Percentiles rank a stretch among this genome's conserved stretches.
phyloP scores from a whole-genome alignment of 1,140 invertebrate genomes.

The Anoplolepis gracilipes region DNA sequence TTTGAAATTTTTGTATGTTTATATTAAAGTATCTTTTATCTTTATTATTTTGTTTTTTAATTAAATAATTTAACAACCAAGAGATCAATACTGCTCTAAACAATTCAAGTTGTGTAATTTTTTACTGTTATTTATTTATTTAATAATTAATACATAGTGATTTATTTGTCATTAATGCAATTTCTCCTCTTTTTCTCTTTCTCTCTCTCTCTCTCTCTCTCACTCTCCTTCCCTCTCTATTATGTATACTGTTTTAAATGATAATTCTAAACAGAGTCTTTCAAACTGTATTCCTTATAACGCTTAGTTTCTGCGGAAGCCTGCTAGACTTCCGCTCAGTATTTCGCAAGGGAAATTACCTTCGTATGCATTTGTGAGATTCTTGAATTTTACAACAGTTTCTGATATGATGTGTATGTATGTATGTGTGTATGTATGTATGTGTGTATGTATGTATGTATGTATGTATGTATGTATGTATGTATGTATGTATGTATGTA shows the following conservation, averaged over 20 bases:
- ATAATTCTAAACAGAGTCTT: slow-evolving; percentile 30
- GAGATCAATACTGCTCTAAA: too few species aligned
- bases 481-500: too few species aligned
- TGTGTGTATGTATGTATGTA: too few species aligned
- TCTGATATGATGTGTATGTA: neutral
- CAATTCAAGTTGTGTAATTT: neutral
- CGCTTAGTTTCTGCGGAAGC: slow-evolving; percentile 31
- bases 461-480: too few species aligned
- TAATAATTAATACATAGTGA: neutral
- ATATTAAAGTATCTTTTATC: neutral
- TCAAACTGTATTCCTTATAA: neutral
- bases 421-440: too few species aligned
- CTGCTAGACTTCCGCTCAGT: slow-evolving; percentile 12
- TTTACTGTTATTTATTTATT: neutral
- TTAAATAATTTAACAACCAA: neutral
- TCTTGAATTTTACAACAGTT: slow-evolving; percentile 28
- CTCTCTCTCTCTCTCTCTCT: neutral
- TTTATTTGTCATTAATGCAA: neutral
- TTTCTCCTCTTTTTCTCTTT: neutral
- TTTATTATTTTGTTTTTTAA: neutral
- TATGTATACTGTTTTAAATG: neutral
- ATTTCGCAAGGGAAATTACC: slow-evolving; percentile 40
- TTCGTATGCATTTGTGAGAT: slow-evolving; percentile 15
- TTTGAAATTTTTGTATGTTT: neutral
- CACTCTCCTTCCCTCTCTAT: neutral